These are phyloP conservation scores for Lutraria lutraria DNA, from an alignment of 2,888 invertebrate species.

Conservation along the genomic window DNA sequence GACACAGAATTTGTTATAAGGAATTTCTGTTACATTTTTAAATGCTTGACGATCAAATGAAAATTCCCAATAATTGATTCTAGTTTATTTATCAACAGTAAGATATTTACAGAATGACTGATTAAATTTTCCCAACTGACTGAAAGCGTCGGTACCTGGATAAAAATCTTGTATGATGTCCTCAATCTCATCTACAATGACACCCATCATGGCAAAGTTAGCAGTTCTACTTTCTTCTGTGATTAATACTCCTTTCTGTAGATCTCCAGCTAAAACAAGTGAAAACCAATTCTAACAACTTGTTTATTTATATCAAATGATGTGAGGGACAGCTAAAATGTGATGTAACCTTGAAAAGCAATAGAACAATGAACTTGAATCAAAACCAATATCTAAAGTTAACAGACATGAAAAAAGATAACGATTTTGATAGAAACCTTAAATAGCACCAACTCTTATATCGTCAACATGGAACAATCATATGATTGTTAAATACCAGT, in stretches of 20 bases:
- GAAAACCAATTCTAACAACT: too few relatives aligned
- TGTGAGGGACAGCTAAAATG: too few relatives aligned
- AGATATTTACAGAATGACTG: too few relatives aligned
- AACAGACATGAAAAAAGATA: background rate
- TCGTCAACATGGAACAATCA: background rate
- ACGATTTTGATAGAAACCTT: background rate
- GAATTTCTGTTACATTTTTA: too few relatives aligned
- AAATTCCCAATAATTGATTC: too few relatives aligned
- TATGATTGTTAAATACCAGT: background rate
- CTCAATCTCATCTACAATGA: constrained; percentile 83
- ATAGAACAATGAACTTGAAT: background rate
- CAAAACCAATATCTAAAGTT: background rate
- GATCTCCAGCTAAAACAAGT: background rate
- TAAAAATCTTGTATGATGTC: constrained; percentile 82
- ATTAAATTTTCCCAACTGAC: too few relatives aligned
- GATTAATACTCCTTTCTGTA: constrained; percentile 71
- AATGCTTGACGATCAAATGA: too few relatives aligned
- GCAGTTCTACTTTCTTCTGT: constrained; percentile 72
- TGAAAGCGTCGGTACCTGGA: constrained; percentile 76
- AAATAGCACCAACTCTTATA: background rate
- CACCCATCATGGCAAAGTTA: constrained; percentile 80
- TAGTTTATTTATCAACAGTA: too few relatives aligned
- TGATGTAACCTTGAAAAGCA: background rate
- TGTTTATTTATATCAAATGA: too few relatives aligned
- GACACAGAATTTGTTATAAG: too few relatives aligned